Percentiles rank a stretch among this genome's conserved stretches.
Evolutionary conservation across 2,797 vertebrate species (phyloP).

Genomic region (Falco columbarius): DNA sequence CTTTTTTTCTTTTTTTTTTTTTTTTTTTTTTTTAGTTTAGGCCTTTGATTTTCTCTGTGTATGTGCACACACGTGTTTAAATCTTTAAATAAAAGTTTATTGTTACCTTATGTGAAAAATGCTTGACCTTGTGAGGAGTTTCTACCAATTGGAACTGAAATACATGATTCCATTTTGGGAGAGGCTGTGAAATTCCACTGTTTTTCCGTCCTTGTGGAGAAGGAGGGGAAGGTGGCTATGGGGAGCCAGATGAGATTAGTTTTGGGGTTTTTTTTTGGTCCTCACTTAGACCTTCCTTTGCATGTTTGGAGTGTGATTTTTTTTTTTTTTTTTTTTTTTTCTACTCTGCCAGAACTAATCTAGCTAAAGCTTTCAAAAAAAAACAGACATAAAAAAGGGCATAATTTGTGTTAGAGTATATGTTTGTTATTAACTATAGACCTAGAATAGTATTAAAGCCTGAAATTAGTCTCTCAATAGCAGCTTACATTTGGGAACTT

Average conservation of each 20-base stretch:
- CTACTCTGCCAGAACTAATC: background rate
- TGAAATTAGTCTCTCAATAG: background rate
- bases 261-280: background rate
- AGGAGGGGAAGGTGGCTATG: background rate
- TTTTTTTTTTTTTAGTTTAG: background rate
- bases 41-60: background rate
- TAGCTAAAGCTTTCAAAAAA: background rate
- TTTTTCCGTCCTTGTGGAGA: background rate
- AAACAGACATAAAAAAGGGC: background rate
- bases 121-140: background rate
- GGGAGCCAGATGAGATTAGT: background rate
- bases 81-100: background rate
- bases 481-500: background rate
- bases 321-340: background rate
- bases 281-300: background rate
- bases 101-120: background rate
- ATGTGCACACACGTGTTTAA: accelerated
- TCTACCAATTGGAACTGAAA: background rate
- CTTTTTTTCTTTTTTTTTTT: background rate
- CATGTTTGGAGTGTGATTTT: background rate
- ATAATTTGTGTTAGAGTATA: background rate
- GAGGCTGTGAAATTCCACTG: background rate
- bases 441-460: background rate
- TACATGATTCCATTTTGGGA: background rate
- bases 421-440: background rate